phyloP scores from a whole-genome alignment of 2,113 vertebrate species.

The Chamaetylas fuelleborni region DNA sequence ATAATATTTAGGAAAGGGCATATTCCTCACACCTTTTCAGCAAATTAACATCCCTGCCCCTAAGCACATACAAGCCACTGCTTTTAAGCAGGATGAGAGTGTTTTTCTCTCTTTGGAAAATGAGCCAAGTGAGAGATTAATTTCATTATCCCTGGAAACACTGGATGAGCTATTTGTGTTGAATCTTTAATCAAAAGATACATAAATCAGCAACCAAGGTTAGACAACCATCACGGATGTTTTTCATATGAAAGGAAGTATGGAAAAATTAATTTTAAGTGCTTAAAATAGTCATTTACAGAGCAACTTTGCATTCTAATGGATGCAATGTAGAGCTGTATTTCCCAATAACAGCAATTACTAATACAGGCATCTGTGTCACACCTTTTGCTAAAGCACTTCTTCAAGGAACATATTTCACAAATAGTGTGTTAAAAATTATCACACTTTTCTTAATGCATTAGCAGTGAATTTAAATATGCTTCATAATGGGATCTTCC shows the following conservation, averaged over 20 bases:
- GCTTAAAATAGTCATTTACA: neutral
- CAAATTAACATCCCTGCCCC: neutral
- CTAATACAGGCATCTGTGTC: neutral
- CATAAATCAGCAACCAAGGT: neutral
- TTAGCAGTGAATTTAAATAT: neutral
- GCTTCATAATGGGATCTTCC: neutral
- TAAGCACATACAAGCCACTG: neutral
- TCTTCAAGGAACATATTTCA: neutral
- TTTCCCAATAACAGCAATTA: neutral
- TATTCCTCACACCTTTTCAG: neutral
- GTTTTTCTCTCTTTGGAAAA: constrained; percentile 4
- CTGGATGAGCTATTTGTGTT: neutral
- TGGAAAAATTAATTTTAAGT: neutral
- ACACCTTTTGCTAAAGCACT: neutral
- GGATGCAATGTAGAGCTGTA: neutral
- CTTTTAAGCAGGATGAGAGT: neutral
- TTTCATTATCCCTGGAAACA: constrained; percentile 2
- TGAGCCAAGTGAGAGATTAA: neutral
- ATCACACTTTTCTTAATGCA: neutral
- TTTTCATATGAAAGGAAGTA: neutral
- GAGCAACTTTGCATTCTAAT: neutral
- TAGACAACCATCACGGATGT: neutral
- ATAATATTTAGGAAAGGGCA: neutral
- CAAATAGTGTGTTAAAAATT: neutral
- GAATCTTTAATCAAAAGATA: constrained; percentile 15